Conservation (phyloP, 2,113 vertebrate genomes). For the Cheirogaleus medius region DNA sequence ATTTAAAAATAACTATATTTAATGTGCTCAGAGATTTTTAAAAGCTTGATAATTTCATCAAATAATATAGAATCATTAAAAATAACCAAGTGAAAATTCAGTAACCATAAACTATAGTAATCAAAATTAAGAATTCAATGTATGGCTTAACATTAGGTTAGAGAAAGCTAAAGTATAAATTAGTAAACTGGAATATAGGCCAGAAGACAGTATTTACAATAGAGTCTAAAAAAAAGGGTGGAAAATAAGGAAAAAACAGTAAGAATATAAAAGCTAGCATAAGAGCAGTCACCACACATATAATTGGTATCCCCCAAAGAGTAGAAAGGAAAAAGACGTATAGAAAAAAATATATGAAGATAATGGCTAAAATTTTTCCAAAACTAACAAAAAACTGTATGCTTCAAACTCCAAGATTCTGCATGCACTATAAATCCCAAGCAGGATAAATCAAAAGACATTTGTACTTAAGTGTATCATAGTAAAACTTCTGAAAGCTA, state of each 20-base stretch:
- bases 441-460: not conserved
- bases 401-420: not conserved
- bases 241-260: not conserved
- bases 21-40: not conserved
- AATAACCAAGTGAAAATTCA: not conserved
- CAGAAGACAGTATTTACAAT: not conserved
- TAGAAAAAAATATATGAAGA: not conserved
- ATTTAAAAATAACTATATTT: not conserved
- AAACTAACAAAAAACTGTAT: not conserved
- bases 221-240: not conserved
- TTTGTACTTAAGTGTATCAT: not conserved
- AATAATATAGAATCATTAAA: not conserved
- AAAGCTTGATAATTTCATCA: not conserved
- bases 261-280: not conserved
- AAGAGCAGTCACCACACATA: not conserved
- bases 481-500: not conserved
- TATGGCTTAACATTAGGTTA: not conserved
- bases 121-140: not conserved
- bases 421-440: not conserved
- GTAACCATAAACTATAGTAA: not conserved
- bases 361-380: not conserved
- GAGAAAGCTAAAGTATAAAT: not conserved
- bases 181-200: not conserved
- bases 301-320: not conserved
- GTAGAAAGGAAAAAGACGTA: not conserved